These are phyloP conservation scores for Sturmia bella DNA, from an alignment of 2,888 invertebrate genomes.

Conservation along the genomic window DNA sequence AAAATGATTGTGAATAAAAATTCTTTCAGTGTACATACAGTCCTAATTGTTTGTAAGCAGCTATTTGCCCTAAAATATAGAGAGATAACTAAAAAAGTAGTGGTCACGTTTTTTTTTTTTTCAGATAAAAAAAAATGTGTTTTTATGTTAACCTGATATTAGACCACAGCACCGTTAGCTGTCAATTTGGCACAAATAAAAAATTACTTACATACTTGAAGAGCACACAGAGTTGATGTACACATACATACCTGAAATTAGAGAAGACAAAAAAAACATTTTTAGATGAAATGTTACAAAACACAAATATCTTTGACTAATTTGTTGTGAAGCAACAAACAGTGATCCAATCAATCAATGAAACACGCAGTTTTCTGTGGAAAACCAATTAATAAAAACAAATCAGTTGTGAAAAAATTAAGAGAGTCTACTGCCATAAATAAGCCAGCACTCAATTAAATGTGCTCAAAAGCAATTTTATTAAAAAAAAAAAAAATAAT, in stretches of 20 bases:
- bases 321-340: conserved; percentile 20
- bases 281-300: background rate
- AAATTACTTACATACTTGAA: no score
- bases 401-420: conserved; percentile 27
- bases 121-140: no score
- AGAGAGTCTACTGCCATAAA: conserved; percentile 43
- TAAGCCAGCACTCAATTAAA: conserved; percentile 40
- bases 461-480: conserved; percentile 2
- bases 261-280: background rate
- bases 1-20: no score
- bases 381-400: conserved; percentile 2
- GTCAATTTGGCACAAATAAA: no score
- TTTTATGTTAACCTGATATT: no score
- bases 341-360: conserved; percentile 22
- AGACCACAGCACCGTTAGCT: no score
- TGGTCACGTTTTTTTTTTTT: no score
- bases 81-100: no score
- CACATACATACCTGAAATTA: conserved; percentile 16
- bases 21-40: no score
- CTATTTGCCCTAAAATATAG: no score
- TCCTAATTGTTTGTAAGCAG: no score
- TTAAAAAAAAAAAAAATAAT: conserved; percentile 9
- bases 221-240: no score
- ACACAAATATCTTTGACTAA: background rate
- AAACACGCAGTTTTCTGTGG: conserved; percentile 28